A percentile compares a stretch with the other conserved stretches of the same genome.
Evolutionary conservation across 2,113 vertebrate genomes (phyloP).

Genomic region (Alligator mississippiensis): DNA sequence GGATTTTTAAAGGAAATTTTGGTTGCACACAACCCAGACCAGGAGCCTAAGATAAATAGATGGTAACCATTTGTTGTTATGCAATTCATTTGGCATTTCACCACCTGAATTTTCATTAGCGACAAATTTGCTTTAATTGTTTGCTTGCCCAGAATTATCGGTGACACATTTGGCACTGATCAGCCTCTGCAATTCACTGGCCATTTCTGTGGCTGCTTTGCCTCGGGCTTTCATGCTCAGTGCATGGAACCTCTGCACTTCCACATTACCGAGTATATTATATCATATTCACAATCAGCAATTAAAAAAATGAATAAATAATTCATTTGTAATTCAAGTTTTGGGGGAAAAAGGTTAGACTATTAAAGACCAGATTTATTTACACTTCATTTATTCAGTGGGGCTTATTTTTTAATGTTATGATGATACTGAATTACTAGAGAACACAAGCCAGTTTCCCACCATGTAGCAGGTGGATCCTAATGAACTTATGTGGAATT

Average conservation of each 20-base stretch:
- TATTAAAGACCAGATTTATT: slow-evolving; percentile 58
- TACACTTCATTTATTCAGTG: slow-evolving; percentile 38
- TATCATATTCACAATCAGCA: slow-evolving; percentile 45
- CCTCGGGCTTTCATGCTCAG: background rate
- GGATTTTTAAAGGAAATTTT: accelerated
- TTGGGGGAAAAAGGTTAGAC: slow-evolving; percentile 51
- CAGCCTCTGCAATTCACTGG: background rate
- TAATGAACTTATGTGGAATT: background rate
- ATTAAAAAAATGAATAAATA: slow-evolving; percentile 64
- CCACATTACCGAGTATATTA: slow-evolving; percentile 34
- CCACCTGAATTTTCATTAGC: accelerated
- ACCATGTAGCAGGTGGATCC: slow-evolving; percentile 8
- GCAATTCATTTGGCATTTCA: background rate
- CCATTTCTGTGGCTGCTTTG: accelerated
- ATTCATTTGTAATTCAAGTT: slow-evolving; percentile 73
- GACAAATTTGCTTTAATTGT: background rate
- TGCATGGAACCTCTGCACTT: slow-evolving; percentile 25
- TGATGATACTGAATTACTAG: background rate
- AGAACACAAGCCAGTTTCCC: background rate
- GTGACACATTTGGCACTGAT: background rate
- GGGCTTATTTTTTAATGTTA: slow-evolving; percentile 1
- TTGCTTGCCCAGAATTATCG: background rate
- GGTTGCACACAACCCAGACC: background rate
- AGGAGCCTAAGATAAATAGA: background rate
- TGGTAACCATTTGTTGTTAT: background rate